Evolutionary conservation across 1,140 invertebrate genomes (phyloP), one percentile per base, ranked within the genome.

Genomic region (Anastatus disparis): DNA sequence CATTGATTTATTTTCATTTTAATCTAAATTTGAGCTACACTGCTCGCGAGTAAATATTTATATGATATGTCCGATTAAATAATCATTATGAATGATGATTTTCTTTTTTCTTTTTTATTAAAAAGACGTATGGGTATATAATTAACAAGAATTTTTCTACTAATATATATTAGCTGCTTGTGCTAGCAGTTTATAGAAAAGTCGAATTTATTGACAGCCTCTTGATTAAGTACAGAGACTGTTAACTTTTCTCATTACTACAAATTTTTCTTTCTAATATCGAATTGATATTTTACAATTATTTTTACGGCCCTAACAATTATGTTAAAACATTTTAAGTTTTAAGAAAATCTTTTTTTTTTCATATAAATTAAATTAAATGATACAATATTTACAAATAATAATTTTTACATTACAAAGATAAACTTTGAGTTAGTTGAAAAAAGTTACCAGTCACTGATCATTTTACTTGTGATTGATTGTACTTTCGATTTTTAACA

Each of bases 51-150:
- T 78, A 78, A 76, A 63, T 74, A 75, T 52, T 20, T 53, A 35
- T 38, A 63, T 78, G 78, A 79, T 80, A 80, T 79, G 78, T 80
- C 67, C 68, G 74, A 66, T 73, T 79, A 78, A 79, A 70, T 78
- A 76, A 78, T 74, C 69, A 46, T 71, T 78, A 78, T 52, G 44
- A 46, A 68, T 62, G 66, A 77, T 69, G 59, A 77, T 72, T n/a
- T n/a, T n/a, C n/a, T n/a, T n/a, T n/a, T n/a, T n/a, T n/a, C n/a
- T n/a, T n/a, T n/a, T n/a, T n/a, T n/a, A n/a, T n/a, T n/a, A n/a
- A n/a, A n/a, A n/a, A n/a, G n/a, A n/a, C n/a, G n/a, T 24, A 59
- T 24, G 53, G 52, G 31, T 66, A 58, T 66, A 58, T 69, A 77
- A n/a, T n/a, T n/a, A n/a, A 74, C 55, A 69, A 72, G 7, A 29